Evolutionary conservation across 2,797 vertebrate species (phyloP), one percentile per base, ranked within the genome.

Genomic region (Mormyrops boulengeri): DNA sequence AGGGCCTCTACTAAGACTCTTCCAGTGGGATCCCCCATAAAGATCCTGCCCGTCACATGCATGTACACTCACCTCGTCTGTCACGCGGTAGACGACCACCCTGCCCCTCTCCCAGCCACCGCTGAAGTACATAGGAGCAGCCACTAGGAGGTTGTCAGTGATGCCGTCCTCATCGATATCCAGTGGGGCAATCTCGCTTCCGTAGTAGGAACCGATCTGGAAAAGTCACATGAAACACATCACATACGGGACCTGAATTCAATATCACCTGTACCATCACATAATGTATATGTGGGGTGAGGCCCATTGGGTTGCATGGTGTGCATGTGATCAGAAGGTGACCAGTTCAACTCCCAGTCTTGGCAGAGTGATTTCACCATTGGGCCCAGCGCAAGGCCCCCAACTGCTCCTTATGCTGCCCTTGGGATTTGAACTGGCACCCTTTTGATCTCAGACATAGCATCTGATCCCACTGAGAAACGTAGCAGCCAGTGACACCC

Each of bases 191-290:
- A 99, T 93, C 93, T 97, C 97, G 0, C 98, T 97, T 92, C 98
- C 98, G 0, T 96, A 99, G 93, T 99, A 99, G 2, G 98, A 99
- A 0, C 98, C 98, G 0, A 99, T 99, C 98, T 99, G 94, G n/a
- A 11, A 88, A 88, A 8, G 30, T 47, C 26, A 52, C 49, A 17
- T 30, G 9, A 8, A 26, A 14, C 69, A 73, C 26, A 85, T 47
- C 52, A 85, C 22, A 52, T 7, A 6, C 8, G 26, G 53, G 53
- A 41, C 5, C 11, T 52, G 11, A 14, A 34, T 55, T 53, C 2
- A 49, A 52, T 4, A 55, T 17, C 52, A 87, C 22, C 26, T 41
- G 30, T 86, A 26, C 22, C 30, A 12, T 66, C 12, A 66, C 62
- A 60, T 60, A 7, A 60, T 2, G 34, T 69, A 26, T 14, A 66